phyloP scores from a whole-genome alignment of 2,888 invertebrate genomes.

The Hanleya hanleyi region DNA sequence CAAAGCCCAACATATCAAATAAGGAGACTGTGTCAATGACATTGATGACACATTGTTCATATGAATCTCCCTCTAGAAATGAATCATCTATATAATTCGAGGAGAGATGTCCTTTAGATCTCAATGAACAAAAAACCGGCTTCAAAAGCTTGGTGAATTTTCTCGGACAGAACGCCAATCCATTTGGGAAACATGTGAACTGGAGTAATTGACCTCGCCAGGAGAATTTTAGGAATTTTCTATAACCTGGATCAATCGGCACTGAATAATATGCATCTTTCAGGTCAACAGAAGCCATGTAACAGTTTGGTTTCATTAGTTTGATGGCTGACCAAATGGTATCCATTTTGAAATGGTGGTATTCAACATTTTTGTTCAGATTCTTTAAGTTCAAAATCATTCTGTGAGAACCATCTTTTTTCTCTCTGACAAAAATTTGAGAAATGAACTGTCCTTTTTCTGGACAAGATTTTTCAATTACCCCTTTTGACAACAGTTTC shows the following conservation, averaged over 20 bases:
- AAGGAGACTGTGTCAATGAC: not conserved
- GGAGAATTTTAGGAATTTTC: constrained; percentile 15
- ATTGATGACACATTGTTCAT: not conserved
- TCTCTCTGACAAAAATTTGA: not conserved
- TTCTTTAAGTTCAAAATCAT: constrained; percentile 4
- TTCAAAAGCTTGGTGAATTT: constrained; percentile 36
- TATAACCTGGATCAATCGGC: not conserved
- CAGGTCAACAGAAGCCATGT: constrained; percentile 3
- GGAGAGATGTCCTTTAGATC: constrained; percentile 17
- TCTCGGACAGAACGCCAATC: constrained; percentile 17
- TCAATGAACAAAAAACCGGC: constrained; percentile 18
- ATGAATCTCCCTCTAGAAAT: not conserved
- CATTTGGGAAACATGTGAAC: constrained; percentile 25
- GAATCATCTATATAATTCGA: constrained; percentile 12
- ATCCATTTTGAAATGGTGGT: constrained; percentile 10
- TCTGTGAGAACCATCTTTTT: not conserved
- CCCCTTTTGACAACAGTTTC: not conserved
- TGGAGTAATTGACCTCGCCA: constrained; percentile 4
- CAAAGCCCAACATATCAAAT: not conserved
- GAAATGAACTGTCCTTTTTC: not conserved
- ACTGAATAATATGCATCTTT: constrained; percentile 10
- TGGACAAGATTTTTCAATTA: not conserved
- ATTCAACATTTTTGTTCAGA: not conserved
- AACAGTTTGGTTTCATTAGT: not conserved
- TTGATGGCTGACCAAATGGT: not conserved